Base-by-base conservation (phyloP, 2,113 vertebrate genomes). In the Pungitius pungitius region DNA sequence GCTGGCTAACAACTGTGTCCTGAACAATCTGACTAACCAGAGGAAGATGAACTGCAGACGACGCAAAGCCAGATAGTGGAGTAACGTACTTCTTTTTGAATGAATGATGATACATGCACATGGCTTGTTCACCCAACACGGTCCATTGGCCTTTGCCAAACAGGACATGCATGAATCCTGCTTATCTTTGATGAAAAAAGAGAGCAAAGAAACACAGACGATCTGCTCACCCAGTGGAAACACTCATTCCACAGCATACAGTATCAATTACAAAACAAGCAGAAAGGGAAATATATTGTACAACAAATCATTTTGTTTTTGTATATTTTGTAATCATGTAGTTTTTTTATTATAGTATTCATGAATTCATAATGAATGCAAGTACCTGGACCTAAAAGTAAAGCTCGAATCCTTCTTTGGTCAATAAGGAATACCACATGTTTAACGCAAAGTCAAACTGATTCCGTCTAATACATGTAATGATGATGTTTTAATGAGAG, bases 41-140 rank as follows among this genome's bases (percentile, higher is more conserved):
- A 92, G 93, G 81, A 91, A 64, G 40, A 76, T 91, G 4, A 92
- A 83, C 79, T 92, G 91, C 81, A 83, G 89, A 60, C 74, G 88
- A 1, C 92, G 91, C 15, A 95, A 94, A 91, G 89, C 92, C 79
- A 94, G 93, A 91, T 94, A 94, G 84, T 87, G 75, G 68, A 69
- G 1, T 60, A 30, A 58, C 3, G 22, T 10, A 15, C 17, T 13
- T 52, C 30, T n/a, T n/a, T n/a, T n/a, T n/a, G n/a, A n/a, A n/a
- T n/a, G n/a, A n/a, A n/a, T n/a, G 33, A 60, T 65, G 26, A 60
- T 56, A 39, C 3, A 37, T 35, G 26, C 58, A 59, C 42, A n/a
- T 33, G 33, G 56, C 30, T 73, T 61, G 24, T 80, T 60, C 3
- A 69, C 69, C 49, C 42, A 39, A 11, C 45, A 57, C 0, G 66